Evolutionary conservation across 2,797 vertebrate species (phyloP), one percentile per base, ranked within the genome.

Genomic region (Phoeniculus purpureus): DNA sequence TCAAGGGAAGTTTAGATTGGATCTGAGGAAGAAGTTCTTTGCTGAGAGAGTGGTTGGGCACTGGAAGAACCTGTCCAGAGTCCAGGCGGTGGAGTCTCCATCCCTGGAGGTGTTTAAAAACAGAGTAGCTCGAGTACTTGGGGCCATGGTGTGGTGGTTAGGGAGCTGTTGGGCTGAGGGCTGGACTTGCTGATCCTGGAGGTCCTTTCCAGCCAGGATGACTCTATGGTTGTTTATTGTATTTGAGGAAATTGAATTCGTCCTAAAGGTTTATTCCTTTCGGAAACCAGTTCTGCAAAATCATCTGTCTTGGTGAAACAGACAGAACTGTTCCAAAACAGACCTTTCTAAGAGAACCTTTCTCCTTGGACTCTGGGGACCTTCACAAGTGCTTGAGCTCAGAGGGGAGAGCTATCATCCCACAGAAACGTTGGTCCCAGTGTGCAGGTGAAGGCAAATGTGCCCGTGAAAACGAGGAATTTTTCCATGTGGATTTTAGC

Each of bases 251-350:
- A 62, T 56, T 51, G 55, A 83, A 90, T 56, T 55, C 91, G 80
- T 89, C 54, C 82, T 48, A 77, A 68, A 91, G 19, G 10, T 16
- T 75, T 75, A 43, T 68, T 92, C 31, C 45, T 77, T 66, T 77
- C 51, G 59, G 51, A 81, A 86, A 81, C 84, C 61, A 77, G 31
- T 79, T 92, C 48, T 79, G 51, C 95, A 86, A 82, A 93, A 80
- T 51, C 19, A 27, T 37, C 21, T 73, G 5, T 40, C 58, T 26
- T 61, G 48, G 68, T 32, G 87, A 88, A 95, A 77, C 55, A 91
- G 29, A 5, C 51, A 68, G 32, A 78, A 80, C 21, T 70, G 73
- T 77, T 91, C 65, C 50, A 74, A 66, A 78, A 50, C 29, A 82
- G 40, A 9, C 25, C 25, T 80, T 68, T 70, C 65, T 62, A 79